Evolutionary conservation across 2,888 invertebrate genomes (phyloP), one percentile per base, ranked within the genome.

Genomic region (Lithophane semibrunnea): DNA sequence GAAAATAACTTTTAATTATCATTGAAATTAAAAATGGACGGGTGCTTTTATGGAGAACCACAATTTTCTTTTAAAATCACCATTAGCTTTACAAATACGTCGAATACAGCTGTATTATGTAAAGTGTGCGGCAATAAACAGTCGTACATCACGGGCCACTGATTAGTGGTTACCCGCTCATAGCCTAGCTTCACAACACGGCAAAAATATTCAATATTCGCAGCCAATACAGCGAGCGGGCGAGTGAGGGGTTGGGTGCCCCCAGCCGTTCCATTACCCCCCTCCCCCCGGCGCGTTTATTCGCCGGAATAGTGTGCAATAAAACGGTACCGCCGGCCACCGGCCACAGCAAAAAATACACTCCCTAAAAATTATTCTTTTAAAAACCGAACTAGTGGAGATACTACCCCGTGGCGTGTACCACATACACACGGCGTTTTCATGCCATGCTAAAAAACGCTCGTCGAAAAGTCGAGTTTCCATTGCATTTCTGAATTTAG

Each of bases 251-350:
- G 88, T 86, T 85, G 82, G 79, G 71, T 69, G 75, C 77, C 82
- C 84, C 80, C 91, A 88, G 85, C 86, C 90, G 92, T 93, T 94
- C 95, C 95, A 95, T 95, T 95, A 95, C 93, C 92, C 93, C 92
- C 93, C 83, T 73, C 91, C 93, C 92, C 91, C 84, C 79, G 79
- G 83, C 93, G 91, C 94, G 94, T 95, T 95, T 96, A 96, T 96
- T 94, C 94, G 92, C 92, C 93, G 94, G 95, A 94, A 95, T 96
- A 95, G 96, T 95, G 94, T 92, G 96, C 95, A 96, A 95, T 96
- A 96, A 96, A 96, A 95, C 92, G 94, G 93, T 93, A 94, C 92
- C 92, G 91, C 91, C 92, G 93, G 92, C 93, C 93, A 92, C 89
- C 91, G 92, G 92, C 93, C 94, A 91, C 93, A 92, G 93, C 92